Evolutionary conservation across 2,113 vertebrate species (phyloP), one percentile per base, ranked within the genome.

Genomic region (Alethe castanea): DNA sequence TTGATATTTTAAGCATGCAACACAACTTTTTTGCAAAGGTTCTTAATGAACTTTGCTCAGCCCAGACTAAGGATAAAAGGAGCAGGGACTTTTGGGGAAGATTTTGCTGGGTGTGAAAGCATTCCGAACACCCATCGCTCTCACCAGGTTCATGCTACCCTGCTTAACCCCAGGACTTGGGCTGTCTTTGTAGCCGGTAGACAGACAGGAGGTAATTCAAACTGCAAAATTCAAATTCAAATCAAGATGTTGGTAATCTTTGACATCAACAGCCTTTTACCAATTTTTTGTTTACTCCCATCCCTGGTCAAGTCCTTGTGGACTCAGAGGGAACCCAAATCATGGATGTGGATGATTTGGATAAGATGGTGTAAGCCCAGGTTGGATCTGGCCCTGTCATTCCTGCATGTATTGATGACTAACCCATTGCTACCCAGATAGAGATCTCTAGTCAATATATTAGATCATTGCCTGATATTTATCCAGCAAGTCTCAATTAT

Each of bases 401-500:
- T 92, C 48, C 48, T 90, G 62, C 69, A 52, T 23, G n/a, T 95
- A 94, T 90, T 28, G 23, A 76, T 97, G 96, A 97, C 86, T 94
- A 95, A 94, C 47, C 48, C 62, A 40, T 74, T 40, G 15, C 73
- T 31, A 19, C 44, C 44, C 12, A 20, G 89, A 88, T 82, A 94
- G 54, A 35, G 76, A 96, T 93, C 76, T 85, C 61, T n/a, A 74
- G 10, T 54, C 88, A 80, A 94, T 94, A 38, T 60, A 91, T 96
- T 65, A 86, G 89, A 90, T 95, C 91, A 92, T 91, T 17, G 18
- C 71, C 74, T 71, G 95, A 81, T 94, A 97, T 91, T 89, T 91
- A 85, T 96, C 89, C 89, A 94, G 59, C 48, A 62, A 69, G 62
- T 38, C 60, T 89, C 92, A 91, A 94, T 96, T 97, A 95, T 76